Evolutionary conservation across 2,113 vertebrate genomes (phyloP).

Genomic region (Synchiropus splendidus): DNA sequence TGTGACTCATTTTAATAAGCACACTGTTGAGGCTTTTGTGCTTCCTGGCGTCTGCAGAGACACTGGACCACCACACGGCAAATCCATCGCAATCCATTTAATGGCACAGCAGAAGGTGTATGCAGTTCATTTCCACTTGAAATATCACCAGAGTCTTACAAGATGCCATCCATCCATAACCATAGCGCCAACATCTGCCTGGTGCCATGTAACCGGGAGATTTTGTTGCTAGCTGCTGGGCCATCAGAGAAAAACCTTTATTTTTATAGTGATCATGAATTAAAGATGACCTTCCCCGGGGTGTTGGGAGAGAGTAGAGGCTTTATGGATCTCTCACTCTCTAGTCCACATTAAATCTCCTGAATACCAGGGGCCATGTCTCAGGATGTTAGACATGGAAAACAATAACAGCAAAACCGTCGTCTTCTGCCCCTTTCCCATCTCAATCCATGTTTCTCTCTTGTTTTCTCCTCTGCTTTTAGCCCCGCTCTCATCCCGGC

Average conservation of each 20-base stretch:
- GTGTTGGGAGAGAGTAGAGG: conserved; percentile 36
- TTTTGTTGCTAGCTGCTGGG: conserved; percentile 56
- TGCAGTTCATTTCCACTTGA: conserved; percentile 26
- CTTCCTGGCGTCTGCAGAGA: conserved; percentile 4
- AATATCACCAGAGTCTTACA: conserved; percentile 16
- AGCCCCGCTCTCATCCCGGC: conserved; percentile 1
- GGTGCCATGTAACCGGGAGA: conserved; percentile 36
- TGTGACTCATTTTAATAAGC: no score
- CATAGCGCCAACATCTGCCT: conserved; percentile 39
- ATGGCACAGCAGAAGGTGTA: conserved; percentile 18
- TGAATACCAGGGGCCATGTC: conserved; percentile 54
- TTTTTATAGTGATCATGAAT: conserved; percentile 67
- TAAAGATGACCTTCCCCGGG: conserved; percentile 62
- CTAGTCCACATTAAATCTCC: conserved; percentile 51
- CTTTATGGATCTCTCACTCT: conserved; percentile 48
- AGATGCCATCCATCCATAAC: conserved; percentile 32
- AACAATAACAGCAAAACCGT: conserved; percentile 53
- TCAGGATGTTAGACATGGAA: conserved; percentile 55
- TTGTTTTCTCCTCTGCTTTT: conserved; percentile 1
- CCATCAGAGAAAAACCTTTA: conserved; percentile 57
- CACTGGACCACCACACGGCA: conserved; percentile 6
- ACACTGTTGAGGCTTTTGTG: no score
- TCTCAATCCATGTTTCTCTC: conserved; percentile 8
- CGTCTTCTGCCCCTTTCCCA: conserved; percentile 24
- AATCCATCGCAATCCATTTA: conserved; percentile 30